Percentiles rank a stretch among this genome's conserved stretches.
These are phyloP conservation scores for Tridacna gigas DNA, from an alignment of 2,888 invertebrate genomes.

Conservation along the genomic window DNA sequence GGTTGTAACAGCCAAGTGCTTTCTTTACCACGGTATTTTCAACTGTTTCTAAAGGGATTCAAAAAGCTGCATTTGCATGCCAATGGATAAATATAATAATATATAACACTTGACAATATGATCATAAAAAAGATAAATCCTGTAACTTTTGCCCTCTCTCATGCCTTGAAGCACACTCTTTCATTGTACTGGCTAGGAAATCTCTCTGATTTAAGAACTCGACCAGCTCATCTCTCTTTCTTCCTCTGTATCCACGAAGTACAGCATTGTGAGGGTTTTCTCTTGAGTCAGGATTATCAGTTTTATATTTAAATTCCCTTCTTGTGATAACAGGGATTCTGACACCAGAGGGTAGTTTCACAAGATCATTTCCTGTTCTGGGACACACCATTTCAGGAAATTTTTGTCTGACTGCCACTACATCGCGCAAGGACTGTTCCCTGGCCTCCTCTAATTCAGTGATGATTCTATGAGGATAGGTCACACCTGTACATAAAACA, in stretches of 20 bases:
- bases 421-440: conserved; percentile 71
- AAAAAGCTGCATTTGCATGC: too few relatives aligned
- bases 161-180: conserved; percentile 65
- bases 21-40: too few relatives aligned
- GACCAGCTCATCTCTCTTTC: conserved; percentile 69
- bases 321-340: conserved; percentile 68
- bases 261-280: conserved; percentile 74
- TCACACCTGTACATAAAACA: conserved; percentile 60
- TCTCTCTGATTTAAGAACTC: conserved; percentile 71
- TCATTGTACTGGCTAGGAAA: conserved; percentile 73
- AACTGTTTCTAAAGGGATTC: too few relatives aligned
- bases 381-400: conserved; percentile 62
- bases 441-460: conserved; percentile 69
- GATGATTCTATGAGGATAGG: conserved; percentile 69
- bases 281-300: conserved; percentile 64
- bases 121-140: conserved; percentile 19
- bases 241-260: conserved; percentile 66
- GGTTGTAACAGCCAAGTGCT: too few relatives aligned
- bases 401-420: conserved; percentile 63
- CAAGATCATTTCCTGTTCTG: conserved; percentile 68
- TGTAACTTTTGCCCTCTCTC: conserved; percentile 55
- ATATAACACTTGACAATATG: too few relatives aligned
- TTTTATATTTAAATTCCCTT: conserved; percentile 71
- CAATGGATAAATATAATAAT: too few relatives aligned
- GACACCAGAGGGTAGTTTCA: conserved; percentile 65